A percentile compares a stretch with the other conserved stretches of the same genome.
Evolutionary conservation across 2,113 vertebrate species (phyloP).

Genomic region (Acanthochromis polyacanthus): DNA sequence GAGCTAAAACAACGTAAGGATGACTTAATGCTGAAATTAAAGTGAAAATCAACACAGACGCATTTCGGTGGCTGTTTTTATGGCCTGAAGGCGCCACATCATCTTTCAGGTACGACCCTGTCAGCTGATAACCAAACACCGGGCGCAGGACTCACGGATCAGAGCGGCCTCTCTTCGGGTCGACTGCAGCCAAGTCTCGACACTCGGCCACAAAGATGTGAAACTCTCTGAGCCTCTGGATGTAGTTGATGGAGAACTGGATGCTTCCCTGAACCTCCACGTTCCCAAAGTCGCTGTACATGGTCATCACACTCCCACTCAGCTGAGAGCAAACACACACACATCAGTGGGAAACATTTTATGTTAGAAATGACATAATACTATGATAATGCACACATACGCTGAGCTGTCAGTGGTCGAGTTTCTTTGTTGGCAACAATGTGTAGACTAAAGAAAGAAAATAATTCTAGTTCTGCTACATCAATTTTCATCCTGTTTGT

Average conservation of each 20-base stretch:
- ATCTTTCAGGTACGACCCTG: no score
- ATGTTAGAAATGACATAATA: neutral
- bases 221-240: constrained; percentile 91
- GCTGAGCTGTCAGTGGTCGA: no score
- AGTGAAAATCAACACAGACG: no score
- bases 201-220: constrained; percentile 94
- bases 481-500: no score
- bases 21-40: no score
- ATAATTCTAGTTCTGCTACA: no score
- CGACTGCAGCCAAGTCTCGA: constrained; percentile 90
- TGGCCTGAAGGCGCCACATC: no score
- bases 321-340: constrained; percentile 80
- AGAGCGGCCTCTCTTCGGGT: constrained; percentile 91
- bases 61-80: no score
- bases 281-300: constrained; percentile 91
- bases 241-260: constrained; percentile 94
- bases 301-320: constrained; percentile 93
- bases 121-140: neutral
- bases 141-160: constrained; percentile 90
- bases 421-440: no score
- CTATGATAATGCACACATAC: no score
- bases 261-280: constrained; percentile 93
- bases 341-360: neutral
- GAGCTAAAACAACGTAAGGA: no score
- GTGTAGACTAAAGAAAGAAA: no score